A percentile compares a stretch with the other conserved stretches of the same genome.
Evolutionary conservation across 2,113 vertebrate species (phyloP).

Genomic region (Cynocephalus volans): DNA sequence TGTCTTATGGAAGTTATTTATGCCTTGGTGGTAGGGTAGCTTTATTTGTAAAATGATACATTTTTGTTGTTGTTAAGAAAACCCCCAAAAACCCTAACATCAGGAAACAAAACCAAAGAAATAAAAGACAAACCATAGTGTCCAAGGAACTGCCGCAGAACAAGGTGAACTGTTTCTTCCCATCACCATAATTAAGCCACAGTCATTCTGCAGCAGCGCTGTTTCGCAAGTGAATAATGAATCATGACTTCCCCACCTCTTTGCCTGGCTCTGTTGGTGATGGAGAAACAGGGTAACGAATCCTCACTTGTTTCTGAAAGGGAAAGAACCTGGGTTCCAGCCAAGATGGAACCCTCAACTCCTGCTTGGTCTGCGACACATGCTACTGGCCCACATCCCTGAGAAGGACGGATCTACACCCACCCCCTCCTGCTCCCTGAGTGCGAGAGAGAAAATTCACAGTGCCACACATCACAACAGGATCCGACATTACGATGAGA

Average conservation of each 20-base stretch:
- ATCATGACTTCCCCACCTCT: background rate
- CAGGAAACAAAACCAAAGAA: background rate
- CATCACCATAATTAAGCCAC: background rate
- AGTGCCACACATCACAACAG: background rate
- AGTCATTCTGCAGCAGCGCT: background rate
- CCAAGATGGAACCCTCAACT: background rate
- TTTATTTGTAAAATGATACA: constrained; percentile 51
- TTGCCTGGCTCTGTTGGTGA: background rate
- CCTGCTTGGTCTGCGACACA: background rate
- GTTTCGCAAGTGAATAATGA: background rate
- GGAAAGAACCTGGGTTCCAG: background rate
- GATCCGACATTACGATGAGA: background rate
- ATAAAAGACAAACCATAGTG: background rate
- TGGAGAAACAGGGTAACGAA: background rate
- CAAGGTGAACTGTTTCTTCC: background rate
- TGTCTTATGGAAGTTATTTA: constrained; percentile 48
- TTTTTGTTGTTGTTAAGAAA: background rate
- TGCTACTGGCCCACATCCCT: too few relatives aligned
- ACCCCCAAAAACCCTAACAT: background rate
- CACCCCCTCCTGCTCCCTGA: background rate
- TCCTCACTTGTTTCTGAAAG: background rate
- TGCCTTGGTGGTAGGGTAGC: background rate
- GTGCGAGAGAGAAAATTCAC: background rate
- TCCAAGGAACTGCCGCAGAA: background rate
- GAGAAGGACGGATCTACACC: background rate